Evolutionary conservation across 2,888 invertebrate species (phyloP), one percentile per base, ranked within the genome.

Genomic region (Hydriomena furcata): DNA sequence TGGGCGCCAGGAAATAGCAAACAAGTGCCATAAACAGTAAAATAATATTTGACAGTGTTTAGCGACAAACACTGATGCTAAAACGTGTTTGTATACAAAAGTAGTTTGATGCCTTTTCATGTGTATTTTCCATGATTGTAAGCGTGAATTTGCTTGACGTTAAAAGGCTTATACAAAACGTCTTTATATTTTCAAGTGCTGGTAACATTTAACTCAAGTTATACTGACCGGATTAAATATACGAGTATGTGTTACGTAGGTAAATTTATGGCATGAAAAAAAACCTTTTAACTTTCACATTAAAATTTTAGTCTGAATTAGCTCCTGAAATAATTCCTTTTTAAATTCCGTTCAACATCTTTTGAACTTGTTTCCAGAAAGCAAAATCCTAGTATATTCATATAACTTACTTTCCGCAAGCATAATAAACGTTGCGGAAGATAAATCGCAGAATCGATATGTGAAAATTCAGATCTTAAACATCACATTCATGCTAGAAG

Each of bases 51-150:
- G 65, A 66, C 62, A 66, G 66, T 65, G 68, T 63, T 61, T 56
- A 65, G 54, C 58, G 52, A 60, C 47, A 59, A 55, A 63, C 63
- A 71, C 60, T 66, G 68, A 66, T 60, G 73, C 71, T 76, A 76
- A 79, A 78, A 78, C 66, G 72, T 73, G 77, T 71, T 45, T 71
- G 70, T 74, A 64, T 74, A 61, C 75, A 52, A 66, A 71, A 73
- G 54, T 64, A 54, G 63, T 76, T 79, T 72, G 68, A 61, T 66
- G 55, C 53, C 51, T 58, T 55, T 51, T 52, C 61, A 61, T 51
- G 57, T 59, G 45, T 63, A 42, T 47, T 65, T 61, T 61, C 49
- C 59, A 61, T 51, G 61, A 65, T 56, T 57, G 61, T 65, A 62
- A 57, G 61, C 50, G 53, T 60, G 54, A 61, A 70, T 61, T 62